Evolutionary conservation across 1,140 invertebrate genomes (phyloP).

Genomic region (Neodiprion fabricii): DNA sequence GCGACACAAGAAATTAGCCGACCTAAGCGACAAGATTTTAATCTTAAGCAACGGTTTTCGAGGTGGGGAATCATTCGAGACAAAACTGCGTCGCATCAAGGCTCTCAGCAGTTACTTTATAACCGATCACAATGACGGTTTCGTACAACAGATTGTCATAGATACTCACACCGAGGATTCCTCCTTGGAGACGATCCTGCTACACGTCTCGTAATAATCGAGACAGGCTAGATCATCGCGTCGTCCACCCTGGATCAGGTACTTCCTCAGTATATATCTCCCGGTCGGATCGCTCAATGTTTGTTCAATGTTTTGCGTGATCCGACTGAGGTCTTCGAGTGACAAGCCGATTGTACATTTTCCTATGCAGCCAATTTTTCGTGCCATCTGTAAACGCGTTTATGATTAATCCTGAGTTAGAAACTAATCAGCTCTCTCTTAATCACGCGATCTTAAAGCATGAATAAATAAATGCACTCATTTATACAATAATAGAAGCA

Average conservation of each 20-base stretch:
- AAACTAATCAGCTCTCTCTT: too few species aligned
- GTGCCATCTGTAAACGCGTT: background rate
- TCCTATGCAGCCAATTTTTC: conserved; percentile 39
- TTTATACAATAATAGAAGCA: too few species aligned
- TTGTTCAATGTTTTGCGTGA: conserved; percentile 41
- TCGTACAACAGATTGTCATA: background rate
- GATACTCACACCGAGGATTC: conserved; percentile 32
- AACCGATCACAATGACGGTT: background rate
- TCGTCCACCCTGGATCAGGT: conserved; percentile 27
- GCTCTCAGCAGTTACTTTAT: background rate
- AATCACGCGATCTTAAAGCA: too few species aligned
- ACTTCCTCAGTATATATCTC: conserved; percentile 40
- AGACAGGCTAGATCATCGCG: conserved; percentile 37
- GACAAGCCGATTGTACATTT: conserved; percentile 42
- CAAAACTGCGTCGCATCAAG: background rate
- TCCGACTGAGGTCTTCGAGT: conserved; percentile 33
- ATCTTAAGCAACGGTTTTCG: too few species aligned
- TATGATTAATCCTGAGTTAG: too few species aligned
- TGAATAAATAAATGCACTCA: too few species aligned
- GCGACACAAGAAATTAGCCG: too few species aligned
- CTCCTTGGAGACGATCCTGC: conserved; percentile 28
- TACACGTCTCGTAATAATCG: conserved; percentile 39
- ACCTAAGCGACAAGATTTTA: too few species aligned
- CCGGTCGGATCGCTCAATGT: conserved; percentile 36
- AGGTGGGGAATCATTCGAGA: too few species aligned